phyloP scores from a whole-genome alignment of 2,888 invertebrate species.

The Chouioia cunea region DNA sequence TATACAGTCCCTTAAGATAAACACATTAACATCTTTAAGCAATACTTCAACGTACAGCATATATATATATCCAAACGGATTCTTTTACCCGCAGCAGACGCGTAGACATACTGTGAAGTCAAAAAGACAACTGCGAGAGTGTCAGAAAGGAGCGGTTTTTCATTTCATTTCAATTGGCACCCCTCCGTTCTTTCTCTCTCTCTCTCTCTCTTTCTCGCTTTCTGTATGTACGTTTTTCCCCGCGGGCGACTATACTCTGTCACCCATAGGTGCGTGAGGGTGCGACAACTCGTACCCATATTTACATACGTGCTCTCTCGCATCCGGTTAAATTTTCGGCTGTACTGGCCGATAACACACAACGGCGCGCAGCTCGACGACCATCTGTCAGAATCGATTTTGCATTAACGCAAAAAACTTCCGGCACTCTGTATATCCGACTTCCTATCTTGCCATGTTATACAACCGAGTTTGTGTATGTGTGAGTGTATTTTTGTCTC shows the following conservation, averaged over 20 bases:
- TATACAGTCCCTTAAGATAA: too few relatives aligned
- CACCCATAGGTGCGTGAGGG: constrained; percentile 15
- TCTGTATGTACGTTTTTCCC: neutral
- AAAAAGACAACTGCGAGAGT: constrained; percentile 7
- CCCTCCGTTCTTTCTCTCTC: constrained; percentile 25
- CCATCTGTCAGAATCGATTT: constrained; percentile 43
- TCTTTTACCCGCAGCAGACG: too few relatives aligned
- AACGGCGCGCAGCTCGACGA: neutral
- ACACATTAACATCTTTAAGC: too few relatives aligned
- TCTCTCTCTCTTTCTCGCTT: neutral
- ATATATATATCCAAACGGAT: too few relatives aligned
- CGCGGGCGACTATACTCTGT: constrained; percentile 13
- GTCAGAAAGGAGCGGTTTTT: constrained; percentile 40
- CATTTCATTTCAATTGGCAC: constrained; percentile 47
- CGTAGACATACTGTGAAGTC: constrained; percentile 1
- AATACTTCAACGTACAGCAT: too few relatives aligned
- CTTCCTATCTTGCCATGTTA: constrained; percentile 41
- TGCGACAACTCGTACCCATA: constrained; percentile 4
- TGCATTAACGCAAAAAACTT: constrained; percentile 43
- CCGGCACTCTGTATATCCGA: constrained; percentile 9
- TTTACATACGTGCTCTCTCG: constrained; percentile 7
- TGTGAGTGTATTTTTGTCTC: neutral
- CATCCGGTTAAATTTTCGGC: constrained; percentile 11
- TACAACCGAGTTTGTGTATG: neutral
- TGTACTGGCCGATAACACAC: constrained; percentile 27